These are phyloP conservation scores for Eueides isabella DNA, from an alignment of 1,140 invertebrate genomes.

Conservation along the genomic window DNA sequence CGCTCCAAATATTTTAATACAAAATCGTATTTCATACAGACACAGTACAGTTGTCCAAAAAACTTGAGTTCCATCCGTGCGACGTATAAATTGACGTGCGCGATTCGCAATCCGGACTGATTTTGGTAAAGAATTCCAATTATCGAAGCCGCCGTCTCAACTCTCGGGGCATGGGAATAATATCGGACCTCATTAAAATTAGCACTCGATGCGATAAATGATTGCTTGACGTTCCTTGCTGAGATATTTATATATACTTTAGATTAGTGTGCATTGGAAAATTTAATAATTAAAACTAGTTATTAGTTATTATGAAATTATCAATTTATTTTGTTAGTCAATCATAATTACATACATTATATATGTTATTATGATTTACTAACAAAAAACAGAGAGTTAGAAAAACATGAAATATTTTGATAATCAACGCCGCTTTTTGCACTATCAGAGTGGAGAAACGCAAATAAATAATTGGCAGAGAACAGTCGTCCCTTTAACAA, in stretches of 20 bases:
- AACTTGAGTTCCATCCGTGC: neutral
- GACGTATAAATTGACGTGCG: constrained; percentile 10
- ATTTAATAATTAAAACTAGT: too few species aligned
- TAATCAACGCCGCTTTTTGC: too few species aligned
- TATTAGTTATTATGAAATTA: too few species aligned
- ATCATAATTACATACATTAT: too few species aligned
- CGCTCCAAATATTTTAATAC: constrained; percentile 2
- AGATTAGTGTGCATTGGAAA: constrained; percentile 24
- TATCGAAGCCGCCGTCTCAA: constrained; percentile 19
- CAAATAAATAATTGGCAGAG: too few species aligned
- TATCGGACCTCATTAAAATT: constrained; percentile 55
- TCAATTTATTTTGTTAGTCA: too few species aligned
- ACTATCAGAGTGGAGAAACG: too few species aligned
- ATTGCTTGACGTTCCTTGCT: constrained; percentile 40
- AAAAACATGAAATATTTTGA: too few species aligned
- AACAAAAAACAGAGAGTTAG: too few species aligned
- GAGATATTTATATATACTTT: constrained; percentile 41
- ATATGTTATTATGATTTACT: too few species aligned
- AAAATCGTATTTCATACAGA: constrained; percentile 2
- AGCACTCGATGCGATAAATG: constrained; percentile 45
- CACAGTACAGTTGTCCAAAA: neutral
- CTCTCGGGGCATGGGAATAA: constrained; percentile 35
- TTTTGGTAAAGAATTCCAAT: constrained; percentile 40
- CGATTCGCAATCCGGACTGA: constrained; percentile 10
- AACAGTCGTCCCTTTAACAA: too few species aligned